phyloP scores from a whole-genome alignment of 2,113 vertebrate genomes.

The Pachypanchax playfairii region DNA sequence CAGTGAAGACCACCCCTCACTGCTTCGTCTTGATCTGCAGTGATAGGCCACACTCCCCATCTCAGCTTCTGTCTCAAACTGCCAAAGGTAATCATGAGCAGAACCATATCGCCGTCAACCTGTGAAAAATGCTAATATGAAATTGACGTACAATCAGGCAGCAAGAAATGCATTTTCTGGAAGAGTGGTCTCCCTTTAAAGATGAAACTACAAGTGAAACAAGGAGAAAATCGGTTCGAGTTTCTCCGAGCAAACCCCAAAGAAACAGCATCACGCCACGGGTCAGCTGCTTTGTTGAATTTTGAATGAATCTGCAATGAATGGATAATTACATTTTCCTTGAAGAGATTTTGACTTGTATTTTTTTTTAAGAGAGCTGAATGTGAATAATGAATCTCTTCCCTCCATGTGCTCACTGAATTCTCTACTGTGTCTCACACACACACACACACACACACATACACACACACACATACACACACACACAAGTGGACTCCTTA shows the following conservation, averaged over 20 bases:
- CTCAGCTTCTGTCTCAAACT: constrained; percentile 24
- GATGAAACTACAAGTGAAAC: constrained; percentile 1
- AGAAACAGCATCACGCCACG: constrained; percentile 14
- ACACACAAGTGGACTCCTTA: constrained; percentile 16
- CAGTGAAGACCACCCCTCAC: constrained; percentile 58
- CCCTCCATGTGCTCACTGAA: constrained; percentile 14
- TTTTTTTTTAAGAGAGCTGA: constrained; percentile 28
- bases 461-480: background rate
- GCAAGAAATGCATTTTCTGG: constrained; percentile 14
- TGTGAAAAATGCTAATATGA: constrained; percentile 34
- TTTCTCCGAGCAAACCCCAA: constrained; percentile 3
- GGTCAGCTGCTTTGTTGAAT: constrained; percentile 52
- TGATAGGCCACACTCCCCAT: constrained; percentile 33
- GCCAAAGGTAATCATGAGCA: constrained; percentile 39
- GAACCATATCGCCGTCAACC: constrained; percentile 32
- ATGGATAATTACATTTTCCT: constrained; percentile 43
- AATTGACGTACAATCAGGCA: constrained; percentile 13
- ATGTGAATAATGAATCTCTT: constrained; percentile 55
- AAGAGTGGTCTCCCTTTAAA: constrained; percentile 4
- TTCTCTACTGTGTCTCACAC: constrained; percentile 8
- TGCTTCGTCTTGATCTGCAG: constrained; percentile 43
- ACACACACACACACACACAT: background rate
- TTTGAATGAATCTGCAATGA: constrained; percentile 33
- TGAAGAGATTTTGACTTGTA: constrained; percentile 28
- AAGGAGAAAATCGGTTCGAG: constrained; percentile 7